A percentile compares a stretch with the other conserved stretches of the same genome.
Evolutionary conservation across 2,113 vertebrate species (phyloP).

Genomic region (Leucopsar rothschildi): DNA sequence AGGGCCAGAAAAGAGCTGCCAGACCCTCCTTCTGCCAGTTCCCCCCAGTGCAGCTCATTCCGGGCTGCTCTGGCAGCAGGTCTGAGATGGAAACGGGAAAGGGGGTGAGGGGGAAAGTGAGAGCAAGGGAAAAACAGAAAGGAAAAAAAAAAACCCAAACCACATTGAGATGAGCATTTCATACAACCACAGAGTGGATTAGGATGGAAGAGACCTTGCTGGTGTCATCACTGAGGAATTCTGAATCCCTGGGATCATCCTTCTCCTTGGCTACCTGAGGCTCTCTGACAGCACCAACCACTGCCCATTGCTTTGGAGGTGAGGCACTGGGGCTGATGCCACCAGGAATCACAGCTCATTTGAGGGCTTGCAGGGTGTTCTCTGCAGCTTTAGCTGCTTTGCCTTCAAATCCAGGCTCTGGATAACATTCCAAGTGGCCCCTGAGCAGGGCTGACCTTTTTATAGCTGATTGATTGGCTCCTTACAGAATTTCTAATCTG

Average conservation of each 20-base stretch:
- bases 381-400: neutral
- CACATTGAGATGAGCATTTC: neutral
- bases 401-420: neutral
- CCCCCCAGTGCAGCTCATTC: neutral
- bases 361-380: too few species aligned
- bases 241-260: neutral
- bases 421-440: neutral
- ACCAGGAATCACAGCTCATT: neutral
- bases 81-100: neutral
- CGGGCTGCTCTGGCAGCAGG: neutral
- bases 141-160: neutral
- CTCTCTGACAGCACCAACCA: neutral
- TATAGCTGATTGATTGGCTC: neutral
- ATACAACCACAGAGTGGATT: neutral
- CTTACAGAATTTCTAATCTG: neutral
- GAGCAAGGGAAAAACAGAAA: neutral
- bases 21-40: neutral
- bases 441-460: neutral
- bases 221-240: neutral
- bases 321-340: neutral
- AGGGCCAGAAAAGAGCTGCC: neutral
- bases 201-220: neutral
- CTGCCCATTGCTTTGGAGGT: accelerated
- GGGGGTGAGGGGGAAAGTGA: neutral
- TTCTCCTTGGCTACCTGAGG: neutral